Base-by-base conservation (phyloP, 2,888 invertebrate species). In the Lordiphosa andalusiaca region DNA sequence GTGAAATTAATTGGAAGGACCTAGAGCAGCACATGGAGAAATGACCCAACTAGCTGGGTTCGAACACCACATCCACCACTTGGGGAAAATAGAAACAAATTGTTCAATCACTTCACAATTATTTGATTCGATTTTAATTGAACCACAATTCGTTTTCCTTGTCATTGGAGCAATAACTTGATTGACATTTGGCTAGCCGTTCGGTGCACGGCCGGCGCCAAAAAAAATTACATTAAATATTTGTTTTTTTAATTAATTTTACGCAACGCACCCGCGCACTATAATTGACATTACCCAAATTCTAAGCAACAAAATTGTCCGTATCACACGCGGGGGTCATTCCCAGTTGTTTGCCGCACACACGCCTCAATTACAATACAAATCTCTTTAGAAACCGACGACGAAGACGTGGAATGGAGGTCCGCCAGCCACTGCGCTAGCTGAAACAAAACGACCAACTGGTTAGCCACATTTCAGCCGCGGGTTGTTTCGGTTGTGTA, bases 1-100 rank as follows among this genome's bases (percentile, higher is more conserved):
- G 41, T 52, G 51, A 13, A 41, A 42, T 41, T 52, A 41, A 52
- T 52, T 52, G 44, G 33, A 44, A 44, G 44, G 44, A 33, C 44
- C 44, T 44, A 2, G 16, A 2, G 16, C 16, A 30, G 9, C 25
- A 25, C 42, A 42, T 42, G 30, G 16, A 3, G 16, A 16, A 42
- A 3, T 16, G 1, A 5, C 30, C 16, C 6, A 42, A 42, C 42
- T 42, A 42, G 30, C 30, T 30, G 2, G 16, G 9, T 44, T 10
- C 16, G 30, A 33, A n/a, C n/a, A n/a, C 44, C n/a, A 13, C 6
- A 44, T 33, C 9, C 1, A 2, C 19, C 9, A 10, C 30, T 16
- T 4, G 5, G 6, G 10, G 2, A 16, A 44, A 30, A 42, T 42
- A 4, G 13, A 13, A 30, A 30, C 30, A 5, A 42, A 44, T 9